phyloP scores from a whole-genome alignment of 1,140 invertebrate species.

The Dysdera silvatica region DNA sequence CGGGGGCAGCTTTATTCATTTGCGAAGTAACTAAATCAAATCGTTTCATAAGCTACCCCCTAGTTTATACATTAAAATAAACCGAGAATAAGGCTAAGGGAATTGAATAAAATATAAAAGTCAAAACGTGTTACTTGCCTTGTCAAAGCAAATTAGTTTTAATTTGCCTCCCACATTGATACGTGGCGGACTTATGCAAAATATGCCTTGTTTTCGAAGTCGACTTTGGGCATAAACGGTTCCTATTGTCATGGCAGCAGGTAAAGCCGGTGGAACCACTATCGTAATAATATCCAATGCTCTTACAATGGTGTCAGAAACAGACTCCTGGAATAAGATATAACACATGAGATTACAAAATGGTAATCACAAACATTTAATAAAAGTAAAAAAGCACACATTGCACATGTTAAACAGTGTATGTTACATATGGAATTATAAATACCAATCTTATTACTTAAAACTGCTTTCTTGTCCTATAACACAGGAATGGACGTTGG shows the following conservation, averaged over 20 bases:
- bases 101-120: neutral
- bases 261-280: slow-evolving; percentile 85
- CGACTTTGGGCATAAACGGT: slow-evolving; percentile 73
- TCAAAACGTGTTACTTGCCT: slow-evolving; percentile 40
- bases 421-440: no score
- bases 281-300: slow-evolving; percentile 88
- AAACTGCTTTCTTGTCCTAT: no score
- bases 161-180: slow-evolving; percentile 89
- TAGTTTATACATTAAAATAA: no score
- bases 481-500: no score
- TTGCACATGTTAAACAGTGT: no score
- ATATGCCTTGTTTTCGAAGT: slow-evolving; percentile 69
- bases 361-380: neutral
- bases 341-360: neutral
- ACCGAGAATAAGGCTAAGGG: no score
- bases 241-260: slow-evolving; percentile 89
- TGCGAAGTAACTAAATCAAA: no score
- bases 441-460: no score
- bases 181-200: slow-evolving; percentile 78
- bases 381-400: no score
- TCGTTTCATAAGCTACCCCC: no score
- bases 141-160: slow-evolving; percentile 92
- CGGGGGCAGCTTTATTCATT: no score
- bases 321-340: slow-evolving; percentile 28
- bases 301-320: slow-evolving; percentile 43